phyloP scores from a whole-genome alignment of 2,113 vertebrate species.

The Daubentonia madagascariensis region DNA sequence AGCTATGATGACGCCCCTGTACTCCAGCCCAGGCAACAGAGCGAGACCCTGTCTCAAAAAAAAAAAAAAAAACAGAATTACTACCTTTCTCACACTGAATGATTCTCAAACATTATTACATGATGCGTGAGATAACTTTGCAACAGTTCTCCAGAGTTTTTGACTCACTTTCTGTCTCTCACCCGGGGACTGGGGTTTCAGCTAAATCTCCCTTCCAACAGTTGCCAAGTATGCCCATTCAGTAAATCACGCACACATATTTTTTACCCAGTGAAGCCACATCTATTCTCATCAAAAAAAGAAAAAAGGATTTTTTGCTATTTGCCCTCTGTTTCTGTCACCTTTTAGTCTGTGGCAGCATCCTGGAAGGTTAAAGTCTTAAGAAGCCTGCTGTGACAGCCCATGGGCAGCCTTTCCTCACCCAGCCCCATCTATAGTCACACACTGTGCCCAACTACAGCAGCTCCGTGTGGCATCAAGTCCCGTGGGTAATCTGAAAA shows the following conservation, averaged over 20 bases:
- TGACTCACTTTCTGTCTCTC: not conserved
- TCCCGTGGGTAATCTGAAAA: not conserved
- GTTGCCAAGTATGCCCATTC: not conserved
- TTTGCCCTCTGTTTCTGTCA: not conserved
- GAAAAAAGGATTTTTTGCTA: not conserved
- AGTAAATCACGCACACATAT: not conserved
- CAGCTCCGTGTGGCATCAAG: not conserved
- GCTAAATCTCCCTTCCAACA: not conserved
- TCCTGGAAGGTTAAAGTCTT: not conserved
- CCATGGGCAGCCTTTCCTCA: accelerated
- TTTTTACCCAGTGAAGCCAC: not conserved
- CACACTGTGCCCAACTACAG: not conserved
- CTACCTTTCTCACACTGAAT: not conserved
- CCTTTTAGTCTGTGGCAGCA: not conserved
- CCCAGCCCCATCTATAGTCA: accelerated
- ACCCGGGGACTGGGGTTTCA: not conserved
- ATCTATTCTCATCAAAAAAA: not conserved
- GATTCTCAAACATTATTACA: not conserved
- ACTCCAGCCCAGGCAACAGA: too few species aligned
- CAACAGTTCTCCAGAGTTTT: not conserved
- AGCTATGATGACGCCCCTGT: too few species aligned
- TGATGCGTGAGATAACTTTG: not conserved
- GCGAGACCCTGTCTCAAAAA: too few species aligned
- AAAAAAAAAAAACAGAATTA: not conserved
- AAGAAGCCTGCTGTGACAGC: not conserved